Evolutionary conservation across 2,113 vertebrate species (phyloP).

Genomic region (Drymodes brunneopygia): DNA sequence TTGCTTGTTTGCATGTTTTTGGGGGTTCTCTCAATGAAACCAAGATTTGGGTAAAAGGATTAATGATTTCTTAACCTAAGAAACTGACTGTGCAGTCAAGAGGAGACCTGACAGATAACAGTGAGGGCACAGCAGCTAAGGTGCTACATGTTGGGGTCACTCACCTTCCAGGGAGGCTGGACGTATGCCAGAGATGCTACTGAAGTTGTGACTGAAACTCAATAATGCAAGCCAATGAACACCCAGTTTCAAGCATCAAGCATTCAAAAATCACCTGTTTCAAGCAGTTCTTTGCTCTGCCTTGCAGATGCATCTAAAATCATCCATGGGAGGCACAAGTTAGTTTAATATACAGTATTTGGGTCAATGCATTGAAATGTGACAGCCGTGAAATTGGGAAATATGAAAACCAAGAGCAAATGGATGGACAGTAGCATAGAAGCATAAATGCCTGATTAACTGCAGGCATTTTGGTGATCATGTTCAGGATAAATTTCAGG

Average conservation of each 20-base stretch:
- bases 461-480: neutral
- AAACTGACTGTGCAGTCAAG: neutral
- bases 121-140: neutral
- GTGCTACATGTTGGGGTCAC: neutral
- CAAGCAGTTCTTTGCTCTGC: neutral
- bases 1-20: neutral
- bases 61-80: neutral
- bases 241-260: too few species aligned
- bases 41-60: rapidly evolving
- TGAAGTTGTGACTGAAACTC: neutral
- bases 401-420: neutral
- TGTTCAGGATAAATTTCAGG: neutral
- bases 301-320: neutral
- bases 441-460: neutral
- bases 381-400: neutral
- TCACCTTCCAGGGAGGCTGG: neutral
- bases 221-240: neutral
- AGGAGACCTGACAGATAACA: neutral
- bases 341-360: neutral
- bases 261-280: neutral
- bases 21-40: neutral
- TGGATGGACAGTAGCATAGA: neutral
- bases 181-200: neutral
- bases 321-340: neutral
- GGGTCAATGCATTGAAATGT: neutral